Conservation (phyloP, 1,140 invertebrate species). For the Pseudomyrmex flavicornis region DNA sequence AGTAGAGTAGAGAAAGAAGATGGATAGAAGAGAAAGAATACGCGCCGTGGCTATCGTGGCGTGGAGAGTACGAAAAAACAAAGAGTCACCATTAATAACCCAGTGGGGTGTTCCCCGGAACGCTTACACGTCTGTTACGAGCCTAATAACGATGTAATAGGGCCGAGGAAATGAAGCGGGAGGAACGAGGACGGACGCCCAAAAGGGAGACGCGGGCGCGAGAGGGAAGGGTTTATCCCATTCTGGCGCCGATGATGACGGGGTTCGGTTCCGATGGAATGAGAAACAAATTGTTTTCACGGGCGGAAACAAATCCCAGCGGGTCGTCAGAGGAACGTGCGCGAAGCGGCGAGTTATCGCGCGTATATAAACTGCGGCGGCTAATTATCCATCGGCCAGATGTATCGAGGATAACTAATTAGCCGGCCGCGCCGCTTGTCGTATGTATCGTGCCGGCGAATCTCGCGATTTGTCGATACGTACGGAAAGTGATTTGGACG, state of each 20-base stretch:
- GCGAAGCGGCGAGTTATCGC: constrained; percentile 50
- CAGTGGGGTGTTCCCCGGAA: constrained; percentile 78
- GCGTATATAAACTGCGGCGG: constrained; percentile 43
- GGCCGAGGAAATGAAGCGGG: constrained; percentile 72
- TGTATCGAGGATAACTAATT: constrained; percentile 60
- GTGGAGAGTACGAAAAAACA: constrained; percentile 77
- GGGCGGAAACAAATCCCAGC: constrained; percentile 60
- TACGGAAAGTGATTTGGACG: neutral
- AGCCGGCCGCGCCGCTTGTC: constrained; percentile 50
- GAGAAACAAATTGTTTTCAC: constrained; percentile 62
- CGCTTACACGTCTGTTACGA: constrained; percentile 78
- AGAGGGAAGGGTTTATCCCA: constrained; percentile 52
- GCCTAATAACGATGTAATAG: constrained; percentile 81
- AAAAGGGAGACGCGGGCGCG: constrained; percentile 33
- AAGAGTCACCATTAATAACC: constrained; percentile 81
- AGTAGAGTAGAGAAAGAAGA: neutral
- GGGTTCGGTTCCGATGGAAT: constrained; percentile 56
- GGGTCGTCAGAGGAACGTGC: constrained; percentile 43
- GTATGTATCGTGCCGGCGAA: constrained; percentile 42
- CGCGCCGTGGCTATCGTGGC: constrained; percentile 51
- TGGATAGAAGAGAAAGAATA: neutral
- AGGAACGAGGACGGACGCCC: constrained; percentile 36
- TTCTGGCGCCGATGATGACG: constrained; percentile 58
- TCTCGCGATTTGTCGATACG: constrained; percentile 51
- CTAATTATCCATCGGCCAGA: constrained; percentile 60